Evolutionary conservation across 2,888 invertebrate genomes (phyloP).

Genomic region (Eristalis tenax): DNA sequence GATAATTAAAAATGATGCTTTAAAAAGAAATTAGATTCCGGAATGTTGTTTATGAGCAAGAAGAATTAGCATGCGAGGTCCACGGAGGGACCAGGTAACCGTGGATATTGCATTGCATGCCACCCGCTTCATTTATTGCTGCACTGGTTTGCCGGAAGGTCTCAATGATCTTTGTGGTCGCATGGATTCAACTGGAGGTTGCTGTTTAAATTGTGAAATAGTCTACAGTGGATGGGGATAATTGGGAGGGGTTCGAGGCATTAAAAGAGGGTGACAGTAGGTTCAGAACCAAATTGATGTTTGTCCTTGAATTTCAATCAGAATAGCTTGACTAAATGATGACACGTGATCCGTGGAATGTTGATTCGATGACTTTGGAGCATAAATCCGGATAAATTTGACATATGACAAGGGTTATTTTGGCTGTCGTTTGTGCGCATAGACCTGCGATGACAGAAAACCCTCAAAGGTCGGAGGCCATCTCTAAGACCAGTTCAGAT

Average conservation of each 20-base stretch:
- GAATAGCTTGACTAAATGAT: no score
- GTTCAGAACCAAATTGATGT: no score
- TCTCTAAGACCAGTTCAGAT: no score
- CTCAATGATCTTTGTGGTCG: neutral
- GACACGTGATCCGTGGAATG: no score
- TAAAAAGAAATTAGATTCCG: conserved; percentile 13
- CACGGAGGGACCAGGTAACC: neutral
- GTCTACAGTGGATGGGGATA: neutral
- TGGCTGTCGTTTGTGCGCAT: no score
- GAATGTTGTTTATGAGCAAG: neutral
- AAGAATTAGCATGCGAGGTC: neutral
- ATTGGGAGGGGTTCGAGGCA: neutral
- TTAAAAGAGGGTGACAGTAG: neutral
- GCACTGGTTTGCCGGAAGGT: no score
- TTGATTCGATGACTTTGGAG: no score
- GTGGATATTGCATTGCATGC: neutral
- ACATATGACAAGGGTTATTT: no score
- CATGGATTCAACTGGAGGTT: neutral
- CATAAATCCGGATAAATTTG: no score
- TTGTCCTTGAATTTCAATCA: no score
- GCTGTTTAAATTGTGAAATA: neutral
- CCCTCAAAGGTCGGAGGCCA: no score
- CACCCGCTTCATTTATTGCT: neutral
- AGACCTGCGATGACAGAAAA: no score
- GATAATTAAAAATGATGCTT: conserved; percentile 34